Percentiles rank a stretch among this genome's conserved stretches.
These are phyloP conservation scores for Anomalospiza imberbis DNA, from an alignment of 2,797 vertebrate genomes.

Conservation along the genomic window DNA sequence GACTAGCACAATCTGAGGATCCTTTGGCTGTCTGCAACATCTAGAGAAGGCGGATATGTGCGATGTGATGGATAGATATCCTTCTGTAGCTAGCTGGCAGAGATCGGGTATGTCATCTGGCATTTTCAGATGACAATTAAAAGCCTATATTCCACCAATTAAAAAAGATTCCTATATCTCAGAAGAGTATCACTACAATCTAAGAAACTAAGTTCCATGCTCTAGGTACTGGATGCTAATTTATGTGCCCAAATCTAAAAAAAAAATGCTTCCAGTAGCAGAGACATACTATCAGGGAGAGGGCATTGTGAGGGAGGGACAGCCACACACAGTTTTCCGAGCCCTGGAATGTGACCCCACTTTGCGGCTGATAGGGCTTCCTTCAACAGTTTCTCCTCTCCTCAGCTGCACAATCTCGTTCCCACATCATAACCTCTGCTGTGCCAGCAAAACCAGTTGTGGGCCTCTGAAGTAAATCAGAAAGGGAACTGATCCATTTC, in stretches of 20 bases:
- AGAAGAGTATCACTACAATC: background rate
- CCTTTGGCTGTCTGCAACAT: background rate
- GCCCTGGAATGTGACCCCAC: rapidly evolving
- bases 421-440: background rate
- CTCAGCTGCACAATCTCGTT: background rate
- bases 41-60: background rate
- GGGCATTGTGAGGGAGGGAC: background rate
- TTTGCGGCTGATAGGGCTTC: background rate
- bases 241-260: background rate
- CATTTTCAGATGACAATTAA: background rate
- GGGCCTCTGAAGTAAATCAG: background rate
- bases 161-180: background rate
- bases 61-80: background rate
- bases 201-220: background rate
- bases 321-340: rapidly evolving
- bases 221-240: background rate
- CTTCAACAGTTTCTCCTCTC: background rate
- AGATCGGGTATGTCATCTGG: background rate
- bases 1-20: background rate
- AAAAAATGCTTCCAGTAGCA: background rate
- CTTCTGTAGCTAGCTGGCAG: background rate
- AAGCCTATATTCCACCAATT: background rate
- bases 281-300: background rate
- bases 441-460: background rate
- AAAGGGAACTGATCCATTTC: background rate